These are phyloP conservation scores for Menura novaehollandiae DNA, from an alignment of 2,113 vertebrate species.

Conservation along the genomic window DNA sequence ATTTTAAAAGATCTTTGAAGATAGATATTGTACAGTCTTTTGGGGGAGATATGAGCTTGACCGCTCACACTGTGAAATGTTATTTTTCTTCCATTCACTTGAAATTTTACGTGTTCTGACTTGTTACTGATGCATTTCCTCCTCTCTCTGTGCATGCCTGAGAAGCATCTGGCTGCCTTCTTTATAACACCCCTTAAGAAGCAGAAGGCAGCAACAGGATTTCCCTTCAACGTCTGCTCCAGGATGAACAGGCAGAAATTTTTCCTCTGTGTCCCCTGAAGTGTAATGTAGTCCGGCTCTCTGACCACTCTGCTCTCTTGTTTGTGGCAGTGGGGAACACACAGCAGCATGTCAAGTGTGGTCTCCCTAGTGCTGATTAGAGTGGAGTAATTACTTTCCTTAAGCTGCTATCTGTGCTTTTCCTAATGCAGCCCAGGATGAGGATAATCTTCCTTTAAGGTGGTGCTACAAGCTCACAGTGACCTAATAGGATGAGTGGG, in stretches of 20 bases:
- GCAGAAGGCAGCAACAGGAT: not conserved
- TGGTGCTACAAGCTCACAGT: fast-evolving
- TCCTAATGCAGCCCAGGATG: not conserved
- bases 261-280: not conserved
- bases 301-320: not conserved
- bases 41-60: not conserved
- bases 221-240: not conserved
- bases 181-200: not conserved
- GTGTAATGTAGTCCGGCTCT: not conserved
- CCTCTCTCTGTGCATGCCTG: not conserved
- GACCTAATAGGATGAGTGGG: not conserved
- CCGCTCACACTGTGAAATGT: not conserved
- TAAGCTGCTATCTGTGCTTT: not conserved
- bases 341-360: not conserved
- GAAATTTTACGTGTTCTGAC: not conserved
- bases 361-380: not conserved
- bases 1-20: not conserved
- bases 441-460: not conserved
- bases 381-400: not conserved
- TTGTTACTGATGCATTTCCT: not conserved
- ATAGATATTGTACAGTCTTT: not conserved
- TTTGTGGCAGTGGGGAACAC: not conserved
- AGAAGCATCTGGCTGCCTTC: not conserved
- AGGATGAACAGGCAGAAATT: not conserved
- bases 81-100: not conserved